phyloP scores from a whole-genome alignment of 2,888 invertebrate genomes.

The Lepidochrysops patricia region DNA sequence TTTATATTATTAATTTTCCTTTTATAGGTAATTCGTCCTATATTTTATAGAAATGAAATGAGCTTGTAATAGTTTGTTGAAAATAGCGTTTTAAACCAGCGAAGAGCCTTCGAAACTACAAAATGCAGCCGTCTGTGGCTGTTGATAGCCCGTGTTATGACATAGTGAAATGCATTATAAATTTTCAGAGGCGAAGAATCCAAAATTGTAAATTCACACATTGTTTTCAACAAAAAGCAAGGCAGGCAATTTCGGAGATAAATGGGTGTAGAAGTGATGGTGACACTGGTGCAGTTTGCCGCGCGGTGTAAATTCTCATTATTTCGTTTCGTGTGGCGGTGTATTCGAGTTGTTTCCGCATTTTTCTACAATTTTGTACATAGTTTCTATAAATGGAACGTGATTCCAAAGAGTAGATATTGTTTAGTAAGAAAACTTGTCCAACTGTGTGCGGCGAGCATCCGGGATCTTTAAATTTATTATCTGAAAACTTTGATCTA shows the following conservation, averaged over 20 bases:
- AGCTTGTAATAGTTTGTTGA: not conserved
- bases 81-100: not conserved
- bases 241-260: conserved; percentile 24
- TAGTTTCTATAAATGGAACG: no score
- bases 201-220: conserved; percentile 18
- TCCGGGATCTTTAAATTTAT: no score
- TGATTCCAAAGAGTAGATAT: no score
- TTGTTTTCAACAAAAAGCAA: conserved; percentile 18
- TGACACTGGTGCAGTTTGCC: conserved; percentile 21
- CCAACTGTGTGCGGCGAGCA: no score
- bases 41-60: no score
- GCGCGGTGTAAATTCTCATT: conserved; percentile 18
- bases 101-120: not conserved
- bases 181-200: not conserved
- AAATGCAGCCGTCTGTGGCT: conserved; percentile 4
- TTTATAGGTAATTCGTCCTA: no score
- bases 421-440: no score
- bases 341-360: not conserved
- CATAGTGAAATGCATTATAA: not conserved
- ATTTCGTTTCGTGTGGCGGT: not conserved
- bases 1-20: no score
- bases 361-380: not conserved
- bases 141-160: conserved; percentile 5
- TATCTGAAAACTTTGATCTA: no score
- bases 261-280: conserved; percentile 24